These are phyloP conservation scores for Holothuria scabra DNA, from an alignment of 53 echinoderm and acorn worm genomes.

Conservation along the genomic window DNA sequence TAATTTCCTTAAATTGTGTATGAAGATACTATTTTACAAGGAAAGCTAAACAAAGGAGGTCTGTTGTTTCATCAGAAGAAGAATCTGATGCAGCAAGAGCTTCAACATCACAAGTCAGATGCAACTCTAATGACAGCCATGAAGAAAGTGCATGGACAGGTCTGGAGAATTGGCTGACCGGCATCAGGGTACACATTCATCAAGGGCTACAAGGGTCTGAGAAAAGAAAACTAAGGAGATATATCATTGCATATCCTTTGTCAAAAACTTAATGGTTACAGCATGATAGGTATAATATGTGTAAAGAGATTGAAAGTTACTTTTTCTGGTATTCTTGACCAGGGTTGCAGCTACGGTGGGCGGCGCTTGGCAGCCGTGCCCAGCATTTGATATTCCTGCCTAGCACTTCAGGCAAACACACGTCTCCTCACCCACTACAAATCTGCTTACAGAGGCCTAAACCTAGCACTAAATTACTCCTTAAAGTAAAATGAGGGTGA, in stretches of 20 bases:
- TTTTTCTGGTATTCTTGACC: too few species aligned
- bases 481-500: too few species aligned
- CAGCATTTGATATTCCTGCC: too few species aligned
- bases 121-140: neutral
- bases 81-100: neutral
- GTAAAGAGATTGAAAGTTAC: neutral
- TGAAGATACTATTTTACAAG: constrained; percentile 88
- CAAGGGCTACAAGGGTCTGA: constrained; percentile 51
- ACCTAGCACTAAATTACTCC: too few species aligned
- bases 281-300: neutral
- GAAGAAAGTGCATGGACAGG: constrained; percentile 13
- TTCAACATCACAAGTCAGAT: neutral
- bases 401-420: too few species aligned
- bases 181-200: constrained; percentile 70
- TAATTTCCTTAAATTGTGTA: constrained; percentile 18
- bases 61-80: neutral
- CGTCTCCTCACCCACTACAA: too few species aligned
- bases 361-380: too few species aligned
- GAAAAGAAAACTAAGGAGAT: constrained; percentile 72
- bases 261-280: neutral
- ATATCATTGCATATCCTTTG: constrained; percentile 96
- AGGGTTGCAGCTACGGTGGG: too few species aligned
- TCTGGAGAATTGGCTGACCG: constrained; percentile 69
- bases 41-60: constrained; percentile 16
- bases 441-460: too few species aligned